Evolutionary conservation across 1,140 invertebrate genomes (phyloP).

Genomic region (Bombus pyrosoma): DNA sequence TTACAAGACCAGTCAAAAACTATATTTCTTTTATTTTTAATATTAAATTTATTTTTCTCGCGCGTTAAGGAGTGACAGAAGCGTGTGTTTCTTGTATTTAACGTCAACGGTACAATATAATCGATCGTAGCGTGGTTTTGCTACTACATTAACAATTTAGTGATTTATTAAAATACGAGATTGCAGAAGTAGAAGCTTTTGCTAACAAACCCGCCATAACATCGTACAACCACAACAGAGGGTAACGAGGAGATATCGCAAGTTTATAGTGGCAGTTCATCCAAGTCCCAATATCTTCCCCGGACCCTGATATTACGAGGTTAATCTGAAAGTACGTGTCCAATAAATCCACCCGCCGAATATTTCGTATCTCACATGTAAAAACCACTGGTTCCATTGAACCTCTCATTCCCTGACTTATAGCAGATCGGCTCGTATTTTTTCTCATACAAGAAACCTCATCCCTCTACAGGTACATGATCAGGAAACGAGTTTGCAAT

Average conservation of each 20-base stretch:
- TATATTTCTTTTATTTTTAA: neutral
- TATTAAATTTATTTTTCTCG: neutral
- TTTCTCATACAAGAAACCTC: constrained; percentile 26
- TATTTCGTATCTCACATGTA: neutral
- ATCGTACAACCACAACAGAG: neutral
- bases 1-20: neutral
- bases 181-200: neutral
- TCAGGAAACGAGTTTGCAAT: constrained; percentile 60
- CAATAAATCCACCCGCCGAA: constrained; percentile 25
- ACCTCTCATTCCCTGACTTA: constrained; percentile 20
- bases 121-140: too few species aligned
- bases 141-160: too few species aligned
- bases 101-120: too few species aligned
- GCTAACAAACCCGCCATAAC: neutral
- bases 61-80: neutral
- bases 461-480: neutral
- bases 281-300: neutral
- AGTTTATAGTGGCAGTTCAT: constrained; percentile 21
- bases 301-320: neutral
- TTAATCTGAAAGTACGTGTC: constrained; percentile 35
- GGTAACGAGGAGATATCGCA: neutral
- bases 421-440: constrained; percentile 43
- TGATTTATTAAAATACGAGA: neutral
- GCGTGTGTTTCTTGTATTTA: too few species aligned
- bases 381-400: constrained; percentile 41